Percentiles rank a stretch among this genome's conserved stretches.
phyloP scores from a whole-genome alignment of 2,888 invertebrate genomes.

The Gymnosoma rotundatum region DNA sequence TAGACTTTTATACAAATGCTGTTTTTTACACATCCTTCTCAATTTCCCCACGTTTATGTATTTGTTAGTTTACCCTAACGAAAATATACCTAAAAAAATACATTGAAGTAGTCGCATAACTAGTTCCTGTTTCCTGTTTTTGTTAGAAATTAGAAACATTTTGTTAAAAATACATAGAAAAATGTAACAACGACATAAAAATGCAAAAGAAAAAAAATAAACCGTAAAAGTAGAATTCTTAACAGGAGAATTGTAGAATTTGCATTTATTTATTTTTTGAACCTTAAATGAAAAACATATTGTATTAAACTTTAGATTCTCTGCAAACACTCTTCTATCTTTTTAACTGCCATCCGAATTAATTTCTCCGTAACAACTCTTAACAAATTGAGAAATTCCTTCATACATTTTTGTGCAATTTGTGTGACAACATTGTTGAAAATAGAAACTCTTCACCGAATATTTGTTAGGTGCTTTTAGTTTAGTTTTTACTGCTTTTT shows the following conservation, averaged over 20 bases:
- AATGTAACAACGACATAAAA: slow-evolving; percentile 13
- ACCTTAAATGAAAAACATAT: slow-evolving; percentile 18
- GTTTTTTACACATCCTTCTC: neutral
- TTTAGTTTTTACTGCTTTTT: neutral
- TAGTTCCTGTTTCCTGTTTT: slow-evolving; percentile 60
- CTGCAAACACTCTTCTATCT: neutral
- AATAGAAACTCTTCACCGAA: slow-evolving; percentile 17
- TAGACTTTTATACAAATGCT: too few species aligned
- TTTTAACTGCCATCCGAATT: neutral
- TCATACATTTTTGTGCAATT: slow-evolving; percentile 5
- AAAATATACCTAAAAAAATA: neutral
- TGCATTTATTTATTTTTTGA: slow-evolving; percentile 22
- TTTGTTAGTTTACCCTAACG: neutral
- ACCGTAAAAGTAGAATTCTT: slow-evolving; percentile 41
- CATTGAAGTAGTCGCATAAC: slow-evolving; percentile 44
- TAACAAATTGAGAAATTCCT: slow-evolving; percentile 13
- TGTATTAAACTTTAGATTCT: neutral
- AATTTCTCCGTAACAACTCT: neutral
- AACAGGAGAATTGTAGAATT: neutral
- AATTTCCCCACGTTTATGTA: neutral
- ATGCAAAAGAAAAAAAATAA: slow-evolving; percentile 37
- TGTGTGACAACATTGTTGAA: slow-evolving; percentile 52
- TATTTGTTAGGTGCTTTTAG: slow-evolving; percentile 29
- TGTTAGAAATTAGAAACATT: slow-evolving; percentile 65
- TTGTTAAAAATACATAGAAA: slow-evolving; percentile 54